Evolutionary conservation across 2,888 invertebrate species (phyloP).

Genomic region (Drosophila helvetica): DNA sequence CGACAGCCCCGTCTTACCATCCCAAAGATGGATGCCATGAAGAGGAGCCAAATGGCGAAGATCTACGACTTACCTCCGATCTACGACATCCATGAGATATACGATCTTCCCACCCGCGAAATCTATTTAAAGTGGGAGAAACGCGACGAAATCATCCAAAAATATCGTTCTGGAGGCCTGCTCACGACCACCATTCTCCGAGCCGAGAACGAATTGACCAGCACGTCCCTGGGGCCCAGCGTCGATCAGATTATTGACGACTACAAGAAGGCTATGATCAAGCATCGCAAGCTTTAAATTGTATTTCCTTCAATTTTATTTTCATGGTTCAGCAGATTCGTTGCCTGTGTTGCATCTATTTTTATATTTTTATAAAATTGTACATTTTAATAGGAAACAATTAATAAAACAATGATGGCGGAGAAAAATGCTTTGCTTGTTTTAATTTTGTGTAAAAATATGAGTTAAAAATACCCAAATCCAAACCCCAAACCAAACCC

Average conservation of each 20-base stretch:
- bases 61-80: constrained; percentile 45
- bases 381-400: background rate
- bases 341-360: background rate
- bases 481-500: too few species aligned
- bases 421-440: background rate
- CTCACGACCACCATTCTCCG: constrained; percentile 57
- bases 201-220: constrained; percentile 48
- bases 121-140: constrained; percentile 69
- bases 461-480: background rate
- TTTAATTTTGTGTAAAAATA: too few species aligned
- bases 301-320: background rate
- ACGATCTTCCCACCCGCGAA: constrained; percentile 46
- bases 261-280: constrained; percentile 23
- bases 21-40: constrained; percentile 61
- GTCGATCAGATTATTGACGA: constrained; percentile 51
- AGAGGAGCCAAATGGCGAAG: constrained; percentile 51
- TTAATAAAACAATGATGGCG: background rate
- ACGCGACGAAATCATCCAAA: constrained; percentile 59
- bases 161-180: constrained; percentile 61
- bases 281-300: constrained; percentile 20
- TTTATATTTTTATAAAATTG: background rate
- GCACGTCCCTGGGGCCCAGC: constrained; percentile 29
- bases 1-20: constrained; percentile 73
- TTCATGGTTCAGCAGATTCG: background rate
- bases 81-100: constrained; percentile 57